Evolutionary conservation across 2,113 vertebrate genomes (phyloP), one percentile per base, ranked within the genome.

Genomic region (Oplegnathus fasciatus): DNA sequence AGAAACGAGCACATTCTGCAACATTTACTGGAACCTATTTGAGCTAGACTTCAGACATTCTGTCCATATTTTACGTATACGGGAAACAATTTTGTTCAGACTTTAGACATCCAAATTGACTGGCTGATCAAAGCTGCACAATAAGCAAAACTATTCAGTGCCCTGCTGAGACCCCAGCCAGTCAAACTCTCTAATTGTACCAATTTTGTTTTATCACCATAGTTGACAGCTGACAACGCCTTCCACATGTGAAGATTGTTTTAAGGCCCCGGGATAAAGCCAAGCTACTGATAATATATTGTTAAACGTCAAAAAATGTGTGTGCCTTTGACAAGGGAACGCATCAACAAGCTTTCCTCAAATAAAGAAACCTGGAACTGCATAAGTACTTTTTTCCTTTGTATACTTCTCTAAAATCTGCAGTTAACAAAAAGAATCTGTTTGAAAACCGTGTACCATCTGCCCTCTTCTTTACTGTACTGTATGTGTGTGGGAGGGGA

Each of bases 121-220:
- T 40, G 48, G 28, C 64, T 71, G 84, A 90, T 90, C 79, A 92
- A 92, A 91, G 84, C 48, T 73, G 62, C 58, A 65, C 72, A 72
- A 72, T 78, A 46, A 80, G 46, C 22, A 74, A 68, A 88, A 85
- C 68, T 26, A 86, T 76, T 61, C 37, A 54, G 75, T 80, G 62
- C 85, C 69, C 75, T 57, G 67, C 80, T n/a, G 75, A 85, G 62
- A 67, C 54, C 65, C 13, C 14, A 7, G 46, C 28, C 42, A 52
- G 78, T 72, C 78, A 69, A 77, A 78, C 34, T 55, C 62, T 55
- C 32, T 78, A 87, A 86, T 88, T 69, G n/a, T 15, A 65, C 78
- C 76, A 80, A 78, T 86, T 86, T 84, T 65, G n/a, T 80, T 86
- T 88, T 80, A 86, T 86, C 83, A 64, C 65, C 42, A 24, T 22